Evolutionary conservation across 1,140 invertebrate species (phyloP).

Genomic region (Homarus americanus): DNA sequence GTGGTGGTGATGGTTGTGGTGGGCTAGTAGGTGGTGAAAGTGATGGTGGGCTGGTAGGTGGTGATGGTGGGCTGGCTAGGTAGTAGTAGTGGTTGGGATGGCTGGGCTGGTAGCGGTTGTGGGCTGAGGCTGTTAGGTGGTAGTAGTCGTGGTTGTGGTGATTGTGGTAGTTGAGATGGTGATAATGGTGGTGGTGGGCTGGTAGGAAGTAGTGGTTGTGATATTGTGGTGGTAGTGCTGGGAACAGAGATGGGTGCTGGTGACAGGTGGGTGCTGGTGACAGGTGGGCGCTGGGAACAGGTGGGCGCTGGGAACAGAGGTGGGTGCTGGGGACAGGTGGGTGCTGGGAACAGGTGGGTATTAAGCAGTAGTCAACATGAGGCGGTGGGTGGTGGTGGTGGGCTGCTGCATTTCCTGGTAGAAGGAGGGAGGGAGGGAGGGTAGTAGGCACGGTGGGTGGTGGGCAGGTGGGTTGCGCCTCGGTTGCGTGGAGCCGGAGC

Average conservation of each 20-base stretch:
- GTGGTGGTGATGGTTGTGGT: too few species aligned
- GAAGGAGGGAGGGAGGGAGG: background rate
- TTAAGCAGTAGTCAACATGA: background rate
- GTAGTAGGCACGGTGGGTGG: constrained; percentile 23
- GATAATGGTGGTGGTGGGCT: background rate
- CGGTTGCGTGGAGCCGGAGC: constrained; percentile 4
- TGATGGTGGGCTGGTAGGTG: background rate
- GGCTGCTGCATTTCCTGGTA: constrained; percentile 47
- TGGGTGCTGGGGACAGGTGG: background rate
- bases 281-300: background rate
- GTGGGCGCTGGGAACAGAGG: background rate
- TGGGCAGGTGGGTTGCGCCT: constrained; percentile 50
- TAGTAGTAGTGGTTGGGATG: background rate
- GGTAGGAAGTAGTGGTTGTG: background rate
- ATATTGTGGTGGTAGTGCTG: background rate
- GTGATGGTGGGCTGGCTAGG: background rate
- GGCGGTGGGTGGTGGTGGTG: constrained; percentile 4
- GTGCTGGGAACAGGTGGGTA: background rate
- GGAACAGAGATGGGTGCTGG: background rate
- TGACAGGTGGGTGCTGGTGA: background rate
- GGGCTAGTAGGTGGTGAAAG: background rate
- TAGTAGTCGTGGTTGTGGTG: background rate
- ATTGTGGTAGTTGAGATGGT: background rate
- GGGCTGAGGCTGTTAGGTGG: too few species aligned
- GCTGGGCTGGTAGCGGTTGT: too few species aligned